Percentiles rank a stretch among this genome's conserved stretches.
Conservation (phyloP, 2,797 vertebrate genomes). For the Ara ararauna region DNA sequence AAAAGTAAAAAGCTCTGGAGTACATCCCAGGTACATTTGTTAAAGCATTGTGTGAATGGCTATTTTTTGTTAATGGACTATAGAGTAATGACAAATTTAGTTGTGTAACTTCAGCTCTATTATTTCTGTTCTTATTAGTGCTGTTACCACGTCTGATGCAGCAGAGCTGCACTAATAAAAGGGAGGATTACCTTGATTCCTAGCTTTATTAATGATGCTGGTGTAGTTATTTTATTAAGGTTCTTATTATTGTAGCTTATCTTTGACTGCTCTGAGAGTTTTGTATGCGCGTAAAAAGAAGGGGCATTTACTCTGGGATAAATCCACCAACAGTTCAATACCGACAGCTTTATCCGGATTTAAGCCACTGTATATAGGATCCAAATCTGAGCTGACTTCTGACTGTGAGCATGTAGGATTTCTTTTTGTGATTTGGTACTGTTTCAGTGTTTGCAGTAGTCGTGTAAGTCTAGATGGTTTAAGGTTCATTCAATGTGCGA, state of each 20-base stretch:
- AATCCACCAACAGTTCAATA: slow-evolving; percentile 5
- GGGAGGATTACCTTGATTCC: slow-evolving; percentile 10
- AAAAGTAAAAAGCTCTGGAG: slow-evolving; percentile 20
- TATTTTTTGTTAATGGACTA: not conserved
- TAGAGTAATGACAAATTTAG: not conserved
- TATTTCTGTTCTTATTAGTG: not conserved
- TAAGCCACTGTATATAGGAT: not conserved
- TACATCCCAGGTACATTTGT: not conserved
- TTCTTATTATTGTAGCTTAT: slow-evolving; percentile 22
- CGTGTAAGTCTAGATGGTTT: slow-evolving; percentile 33
- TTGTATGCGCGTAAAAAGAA: not conserved
- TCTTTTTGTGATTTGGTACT: not conserved
- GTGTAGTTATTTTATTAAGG: slow-evolving; percentile 25
- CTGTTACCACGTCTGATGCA: not conserved
- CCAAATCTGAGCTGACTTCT: not conserved
- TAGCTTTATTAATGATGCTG: slow-evolving; percentile 18
- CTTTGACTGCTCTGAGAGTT: not conserved
- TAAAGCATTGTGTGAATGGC: not conserved
- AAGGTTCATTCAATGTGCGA: slow-evolving; percentile 44
- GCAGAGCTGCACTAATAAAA: not conserved
- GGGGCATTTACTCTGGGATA: not conserved
- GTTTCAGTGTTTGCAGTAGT: slow-evolving; percentile 44
- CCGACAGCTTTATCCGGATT: slow-evolving; percentile 40
- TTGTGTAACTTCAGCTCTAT: not conserved
- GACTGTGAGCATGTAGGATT: not conserved